Conservation (phyloP, 2,888 invertebrate genomes). For the Eilema depressum region DNA sequence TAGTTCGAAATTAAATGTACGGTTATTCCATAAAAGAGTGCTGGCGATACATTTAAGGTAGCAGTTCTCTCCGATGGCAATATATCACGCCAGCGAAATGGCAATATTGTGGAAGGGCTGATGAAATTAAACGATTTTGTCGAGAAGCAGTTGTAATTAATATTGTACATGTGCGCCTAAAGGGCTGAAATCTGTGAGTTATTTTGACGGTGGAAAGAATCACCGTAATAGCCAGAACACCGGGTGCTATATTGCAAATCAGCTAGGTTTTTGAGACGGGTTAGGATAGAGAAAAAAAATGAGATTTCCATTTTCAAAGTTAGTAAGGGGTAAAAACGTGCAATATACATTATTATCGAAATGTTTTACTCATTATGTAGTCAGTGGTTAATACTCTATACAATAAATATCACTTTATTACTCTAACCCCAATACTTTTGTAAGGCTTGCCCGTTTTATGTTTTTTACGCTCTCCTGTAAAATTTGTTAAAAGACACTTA, state of each 20-base stretch:
- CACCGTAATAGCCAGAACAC: background rate
- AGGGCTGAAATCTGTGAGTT: background rate
- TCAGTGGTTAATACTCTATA: too few species aligned
- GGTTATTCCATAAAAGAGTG: background rate
- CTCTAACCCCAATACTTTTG: too few species aligned
- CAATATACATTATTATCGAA: too few species aligned
- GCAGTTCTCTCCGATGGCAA: constrained; percentile 15
- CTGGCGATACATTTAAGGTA: constrained; percentile 14
- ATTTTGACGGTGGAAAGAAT: background rate
- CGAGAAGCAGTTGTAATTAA: constrained; percentile 21
- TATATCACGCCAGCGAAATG: constrained; percentile 26
- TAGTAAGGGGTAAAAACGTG: too few species aligned
- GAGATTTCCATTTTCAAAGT: too few species aligned
- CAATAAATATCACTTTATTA: too few species aligned
- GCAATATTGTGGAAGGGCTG: constrained; percentile 21
- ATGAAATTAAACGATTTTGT: constrained; percentile 24
- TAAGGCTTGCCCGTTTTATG: too few species aligned
- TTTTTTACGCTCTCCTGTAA: too few species aligned
- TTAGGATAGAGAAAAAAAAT: too few species aligned
- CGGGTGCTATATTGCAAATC: background rate
- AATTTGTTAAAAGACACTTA: too few species aligned
- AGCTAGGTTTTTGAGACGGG: too few species aligned
- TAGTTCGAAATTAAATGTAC: background rate
- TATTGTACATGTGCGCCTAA: constrained; percentile 15
- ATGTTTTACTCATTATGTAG: too few species aligned